Evolutionary conservation across 2,888 invertebrate genomes (phyloP).

Genomic region (Alentia gelatinosa): DNA sequence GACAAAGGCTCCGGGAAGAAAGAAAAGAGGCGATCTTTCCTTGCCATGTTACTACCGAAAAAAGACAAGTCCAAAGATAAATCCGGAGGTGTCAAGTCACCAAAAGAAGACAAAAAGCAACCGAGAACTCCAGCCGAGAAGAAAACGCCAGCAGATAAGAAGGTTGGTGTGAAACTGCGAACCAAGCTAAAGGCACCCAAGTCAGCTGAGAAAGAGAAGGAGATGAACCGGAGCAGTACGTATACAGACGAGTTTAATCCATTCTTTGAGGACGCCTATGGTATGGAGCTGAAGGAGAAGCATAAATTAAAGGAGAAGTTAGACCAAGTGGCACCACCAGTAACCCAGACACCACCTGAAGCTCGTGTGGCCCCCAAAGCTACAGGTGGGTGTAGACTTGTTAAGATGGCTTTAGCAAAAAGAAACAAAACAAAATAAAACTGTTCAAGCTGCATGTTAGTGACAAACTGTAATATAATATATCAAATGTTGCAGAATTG

Average conservation of each 20-base stretch:
- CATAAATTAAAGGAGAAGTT: constrained; percentile 59
- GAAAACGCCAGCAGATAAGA: constrained; percentile 56
- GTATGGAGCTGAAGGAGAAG: constrained; percentile 29
- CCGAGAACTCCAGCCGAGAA: constrained; percentile 61
- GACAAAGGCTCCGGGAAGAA: constrained; percentile 65
- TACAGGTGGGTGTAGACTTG: constrained; percentile 54
- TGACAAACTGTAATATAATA: neutral
- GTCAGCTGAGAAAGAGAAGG: constrained; percentile 71
- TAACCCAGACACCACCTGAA: constrained; percentile 55
- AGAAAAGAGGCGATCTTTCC: constrained; percentile 74
- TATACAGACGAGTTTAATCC: constrained; percentile 47
- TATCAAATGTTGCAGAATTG: neutral
- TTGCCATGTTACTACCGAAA: constrained; percentile 70
- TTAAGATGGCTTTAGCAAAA: too few species aligned
- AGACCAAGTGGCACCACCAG: constrained; percentile 62
- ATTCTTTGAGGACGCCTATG: constrained; percentile 53
- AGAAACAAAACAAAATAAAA: too few species aligned
- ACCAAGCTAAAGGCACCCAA: constrained; percentile 61
- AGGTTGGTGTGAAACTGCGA: constrained; percentile 57
- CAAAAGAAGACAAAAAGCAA: constrained; percentile 54
- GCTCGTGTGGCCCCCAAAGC: constrained; percentile 60
- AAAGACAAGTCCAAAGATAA: constrained; percentile 72
- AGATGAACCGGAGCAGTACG: constrained; percentile 27
- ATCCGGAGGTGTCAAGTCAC: constrained; percentile 23
- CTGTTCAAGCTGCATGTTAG: neutral